Evolutionary conservation across 2,797 vertebrate genomes (phyloP), one percentile per base, ranked within the genome.

Genomic region (Cheirogaleus major): DNA sequence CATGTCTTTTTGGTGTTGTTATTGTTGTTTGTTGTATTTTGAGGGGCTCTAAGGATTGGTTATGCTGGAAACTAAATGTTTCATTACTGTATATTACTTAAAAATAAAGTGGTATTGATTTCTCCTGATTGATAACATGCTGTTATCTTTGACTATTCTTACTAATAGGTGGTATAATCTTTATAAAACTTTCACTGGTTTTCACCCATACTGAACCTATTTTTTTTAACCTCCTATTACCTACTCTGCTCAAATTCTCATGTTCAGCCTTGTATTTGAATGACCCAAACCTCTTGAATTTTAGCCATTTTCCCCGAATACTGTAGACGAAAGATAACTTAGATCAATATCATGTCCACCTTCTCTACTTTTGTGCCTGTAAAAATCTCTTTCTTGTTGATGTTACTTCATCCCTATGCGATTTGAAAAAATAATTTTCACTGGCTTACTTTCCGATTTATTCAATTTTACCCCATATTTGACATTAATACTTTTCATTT

Each of bases 401-500:
- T 95, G 27, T 85, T 93, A 63, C 6, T 96, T 96, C 38, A 89
- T 72, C 23, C 25, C 55, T 18, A 72, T 91, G 50, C 41, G 57
- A 89, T 85, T 90, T 85, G 20, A 17, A 23, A 69, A 93, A 35
- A 76, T 22, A 88, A 50, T 75, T 81, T 95, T 15, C 80, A 65
- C 30, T 94, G 14, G 17, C 27, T 89, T 82, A 30, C 30, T 93
- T 94, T 92, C 80, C 52, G 22, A 50, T 76, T 94, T 95, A 89
- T 57, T 93, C 83, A 81, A 59, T 75, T 96, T 79, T 14, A 82
- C 11, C 22, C 22, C 25, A 22, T 50, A 86, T 72, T 91, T 96
- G 90, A 80, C 35, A 73, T 70, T 88, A 89, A 93, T 84, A 70
- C 32, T 70, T 94, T 89, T 93, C 55, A 91, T 83, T 85, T 89